Evolutionary conservation across 2,113 vertebrate genomes (phyloP).

Genomic region (Numenius arquata): DNA sequence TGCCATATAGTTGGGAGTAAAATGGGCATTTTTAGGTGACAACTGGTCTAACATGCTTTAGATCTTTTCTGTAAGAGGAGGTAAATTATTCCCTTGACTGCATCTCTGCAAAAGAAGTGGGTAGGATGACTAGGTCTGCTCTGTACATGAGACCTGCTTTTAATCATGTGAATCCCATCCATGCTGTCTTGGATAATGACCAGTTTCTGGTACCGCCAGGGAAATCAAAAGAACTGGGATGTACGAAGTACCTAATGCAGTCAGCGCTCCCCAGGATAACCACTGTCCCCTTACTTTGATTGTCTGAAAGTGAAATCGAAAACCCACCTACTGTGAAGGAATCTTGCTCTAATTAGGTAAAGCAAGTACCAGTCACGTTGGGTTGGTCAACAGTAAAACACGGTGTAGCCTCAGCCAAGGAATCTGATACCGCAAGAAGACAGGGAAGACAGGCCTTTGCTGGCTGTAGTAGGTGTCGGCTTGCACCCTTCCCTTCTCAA

Average conservation of each 20-base stretch:
- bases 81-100: background rate
- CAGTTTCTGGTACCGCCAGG: background rate
- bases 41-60: background rate
- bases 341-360: background rate
- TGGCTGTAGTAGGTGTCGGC: background rate
- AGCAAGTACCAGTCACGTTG: background rate
- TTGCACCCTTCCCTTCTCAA: background rate
- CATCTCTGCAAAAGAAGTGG: background rate
- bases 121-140: background rate
- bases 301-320: background rate
- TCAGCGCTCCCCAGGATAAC: background rate
- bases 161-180: background rate
- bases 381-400: background rate
- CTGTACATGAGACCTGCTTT: background rate
- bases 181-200: background rate
- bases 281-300: background rate
- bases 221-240: background rate
- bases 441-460: background rate
- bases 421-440: background rate
- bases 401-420: rapidly evolving
- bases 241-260: background rate
- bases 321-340: background rate
- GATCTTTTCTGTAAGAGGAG: background rate
- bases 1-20: background rate
- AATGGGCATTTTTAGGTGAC: background rate